Evolutionary conservation across 2,113 vertebrate genomes (phyloP), one percentile per base, ranked within the genome.

Genomic region (Vidua macroura): DNA sequence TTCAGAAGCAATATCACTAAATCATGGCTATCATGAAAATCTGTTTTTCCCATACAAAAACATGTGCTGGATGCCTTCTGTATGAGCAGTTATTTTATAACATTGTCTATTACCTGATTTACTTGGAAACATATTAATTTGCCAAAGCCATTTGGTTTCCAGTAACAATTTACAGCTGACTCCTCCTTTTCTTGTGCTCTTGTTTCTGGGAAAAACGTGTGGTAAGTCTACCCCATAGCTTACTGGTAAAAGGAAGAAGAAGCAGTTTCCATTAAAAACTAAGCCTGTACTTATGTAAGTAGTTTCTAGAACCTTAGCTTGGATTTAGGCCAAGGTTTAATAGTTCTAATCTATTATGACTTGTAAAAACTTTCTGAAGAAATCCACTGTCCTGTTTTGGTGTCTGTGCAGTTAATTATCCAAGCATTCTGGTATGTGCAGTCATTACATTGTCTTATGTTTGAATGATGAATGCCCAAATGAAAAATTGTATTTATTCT

Each of bases 311-410:
- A 43, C 27, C 74, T 88, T 89, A 91, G 14, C 27, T 80, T 96
- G 93, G 89, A 63, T 88, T 81, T 94, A 60, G 70, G 80, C 86
- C 94, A 94, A 52, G 39, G 15, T 86, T 94, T 94, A 90, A 95
- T 92, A 85, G 83, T 83, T 92, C 14, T 59, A 74, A 88, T 94
- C 68, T 88, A 88, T 90, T 84, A 56, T 87, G 49, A 66, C 46
- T 83, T 60, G 22, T 82, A 83, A 76, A 69, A 91, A 90, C 70
- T 95, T 94, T 69, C 74, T 90, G 81, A 76, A 58, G 49, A 76
- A 87, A 93, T 73, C 44, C 41, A 79, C 35, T 53, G 37, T 79
- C 69, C 70, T 53, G 20, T 83, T 95, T 90, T 76, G 82, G 59
- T 90, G 41, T 79, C 67, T 75, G 17, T 66, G 69, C 46, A 25